Base-by-base conservation (phyloP, 2,888 invertebrate species). In the Chloroclysta siterata region DNA sequence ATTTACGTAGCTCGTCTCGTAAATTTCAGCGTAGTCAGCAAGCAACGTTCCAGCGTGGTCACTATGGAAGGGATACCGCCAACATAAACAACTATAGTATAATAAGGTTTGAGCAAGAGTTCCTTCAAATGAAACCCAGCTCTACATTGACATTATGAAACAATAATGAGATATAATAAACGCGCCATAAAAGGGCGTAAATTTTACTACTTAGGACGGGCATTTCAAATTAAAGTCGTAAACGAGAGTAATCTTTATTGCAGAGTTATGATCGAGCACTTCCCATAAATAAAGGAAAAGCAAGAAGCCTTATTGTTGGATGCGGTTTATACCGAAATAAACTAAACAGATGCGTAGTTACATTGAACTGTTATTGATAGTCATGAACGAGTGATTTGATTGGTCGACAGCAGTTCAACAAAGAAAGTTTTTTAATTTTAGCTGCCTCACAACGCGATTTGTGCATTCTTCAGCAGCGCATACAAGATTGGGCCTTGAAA, bases 161-260 rank as follows among this genome's bases (percentile, higher is more conserved):
- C 59, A 63, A 65, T 66, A 69, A 71, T 65, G 63, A 61, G 58
- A 63, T 65, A 60, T 66, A 44, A 60, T 58, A 58, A 61, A 51
- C 28, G 58, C 33, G 53, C 60, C 52, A 59, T 66, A 63, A 60
- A 52, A 44, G 59, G 61, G 54, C 60, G 56, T 68, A 68, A 65
- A 67, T 64, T 65, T 61, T 54, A 58, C 64, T 60, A 63, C 54
- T 29, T 48, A 56, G 48, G 63, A 53, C 57, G 55, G 51, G 53
- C 56, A 65, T 64, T 63, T 67, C 15, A 47, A 55, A 61, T 64
- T 64, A 53, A 65, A 72, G 66, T 65, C 65, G 66, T 76, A 74
- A 75, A 74, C 68, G 66, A 68, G 68, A 72, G 75, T 75, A 71
- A 72, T 70, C 64, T 72, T 73, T 73, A 75, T 70, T 50, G 69